Evolutionary conservation across 2,888 invertebrate genomes (phyloP).

Genomic region (Petrolisthes cinctipes): DNA sequence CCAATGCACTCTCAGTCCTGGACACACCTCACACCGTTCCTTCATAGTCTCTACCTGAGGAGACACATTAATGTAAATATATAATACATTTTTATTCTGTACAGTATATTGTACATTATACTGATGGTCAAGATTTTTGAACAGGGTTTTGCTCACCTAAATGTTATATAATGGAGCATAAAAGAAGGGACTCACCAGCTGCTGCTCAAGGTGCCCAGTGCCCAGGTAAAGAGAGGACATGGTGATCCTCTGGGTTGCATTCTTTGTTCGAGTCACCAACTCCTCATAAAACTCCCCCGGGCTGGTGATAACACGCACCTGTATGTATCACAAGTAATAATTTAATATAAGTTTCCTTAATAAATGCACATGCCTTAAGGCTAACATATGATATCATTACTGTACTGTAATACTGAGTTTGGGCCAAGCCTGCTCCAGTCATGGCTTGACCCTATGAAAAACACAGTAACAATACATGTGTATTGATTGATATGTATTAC

Average conservation of each 20-base stretch:
- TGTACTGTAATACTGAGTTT: too few species aligned
- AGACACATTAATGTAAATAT: neutral
- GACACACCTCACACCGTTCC: conserved; percentile 74
- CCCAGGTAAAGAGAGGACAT: conserved; percentile 92
- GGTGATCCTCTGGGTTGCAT: conserved; percentile 80
- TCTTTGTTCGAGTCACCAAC: conserved; percentile 77
- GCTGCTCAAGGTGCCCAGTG: conserved; percentile 84
- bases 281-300: conserved; percentile 84
- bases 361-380: too few species aligned
- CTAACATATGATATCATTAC: too few species aligned
- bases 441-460: too few species aligned
- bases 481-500: neutral
- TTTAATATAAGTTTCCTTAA: neutral
- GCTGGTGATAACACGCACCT: conserved; percentile 81
- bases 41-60: conserved; percentile 76
- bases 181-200: conserved; percentile 76
- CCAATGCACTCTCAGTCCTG: conserved; percentile 79
- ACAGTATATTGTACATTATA: too few species aligned
- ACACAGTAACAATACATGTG: too few species aligned
- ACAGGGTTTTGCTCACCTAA: neutral
- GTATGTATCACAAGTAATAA: conserved; percentile 12
- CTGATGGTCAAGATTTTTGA: too few species aligned
- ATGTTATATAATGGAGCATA: conserved; percentile 17
- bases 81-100: neutral
- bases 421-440: too few species aligned